These are phyloP conservation scores for Chiridota heheva DNA, from an alignment of 35 echinoderm and acorn worm genomes.

Conservation along the genomic window DNA sequence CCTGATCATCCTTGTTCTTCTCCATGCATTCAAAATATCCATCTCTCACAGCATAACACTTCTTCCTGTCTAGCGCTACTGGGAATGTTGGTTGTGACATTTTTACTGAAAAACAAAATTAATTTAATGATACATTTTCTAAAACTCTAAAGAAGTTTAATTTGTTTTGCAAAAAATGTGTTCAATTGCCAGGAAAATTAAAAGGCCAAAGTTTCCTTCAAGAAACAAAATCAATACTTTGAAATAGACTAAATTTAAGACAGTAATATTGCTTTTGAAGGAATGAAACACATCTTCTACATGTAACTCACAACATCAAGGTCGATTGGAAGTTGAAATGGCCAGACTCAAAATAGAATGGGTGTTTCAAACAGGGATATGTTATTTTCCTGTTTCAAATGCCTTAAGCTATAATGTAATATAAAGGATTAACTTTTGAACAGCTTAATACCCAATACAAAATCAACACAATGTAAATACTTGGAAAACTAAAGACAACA, in stretches of 20 bases:
- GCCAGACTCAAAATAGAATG: too few species aligned
- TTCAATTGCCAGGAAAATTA: neutral
- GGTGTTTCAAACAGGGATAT: too few species aligned
- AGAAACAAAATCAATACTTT: neutral
- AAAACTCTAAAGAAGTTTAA: neutral
- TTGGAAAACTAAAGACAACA: too few species aligned
- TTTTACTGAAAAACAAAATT: neutral
- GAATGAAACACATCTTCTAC: too few species aligned
- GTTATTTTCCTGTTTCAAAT: too few species aligned
- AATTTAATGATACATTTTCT: neutral
- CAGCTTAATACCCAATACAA: too few species aligned
- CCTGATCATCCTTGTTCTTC: slow-evolving; percentile 30
- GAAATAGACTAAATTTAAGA: neutral
- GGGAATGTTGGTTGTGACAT: slow-evolving; percentile 39
- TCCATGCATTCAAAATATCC: slow-evolving; percentile 54
- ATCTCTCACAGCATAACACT: slow-evolving; percentile 58
- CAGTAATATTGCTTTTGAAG: too few species aligned
- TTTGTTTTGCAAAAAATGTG: neutral
- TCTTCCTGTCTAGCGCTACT: slow-evolving; percentile 39
- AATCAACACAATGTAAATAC: too few species aligned
- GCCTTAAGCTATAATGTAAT: too few species aligned
- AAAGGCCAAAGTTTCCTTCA: neutral
- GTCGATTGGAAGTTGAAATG: too few species aligned
- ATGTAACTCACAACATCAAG: too few species aligned
- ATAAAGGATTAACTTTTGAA: too few species aligned